phyloP scores from a whole-genome alignment of 2,113 vertebrate genomes.

The Cryptoleucopteryx plumbea region DNA sequence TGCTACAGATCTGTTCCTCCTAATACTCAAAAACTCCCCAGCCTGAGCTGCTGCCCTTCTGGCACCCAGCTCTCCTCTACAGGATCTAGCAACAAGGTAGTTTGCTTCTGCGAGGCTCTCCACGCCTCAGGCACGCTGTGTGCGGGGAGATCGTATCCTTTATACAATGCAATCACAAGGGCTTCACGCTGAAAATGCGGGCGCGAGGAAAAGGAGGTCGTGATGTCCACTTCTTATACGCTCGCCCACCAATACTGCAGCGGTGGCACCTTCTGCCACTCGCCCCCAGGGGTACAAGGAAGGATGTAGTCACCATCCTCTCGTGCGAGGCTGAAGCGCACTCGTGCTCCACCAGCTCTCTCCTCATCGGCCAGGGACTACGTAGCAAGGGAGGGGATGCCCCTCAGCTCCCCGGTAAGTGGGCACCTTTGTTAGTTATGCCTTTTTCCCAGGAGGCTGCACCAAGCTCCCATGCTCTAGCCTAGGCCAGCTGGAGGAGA shows the following conservation, averaged over 20 bases:
- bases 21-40: background rate
- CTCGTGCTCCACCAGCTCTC: background rate
- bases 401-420: background rate
- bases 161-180: background rate
- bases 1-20: background rate
- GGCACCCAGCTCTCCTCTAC: background rate
- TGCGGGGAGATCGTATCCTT: background rate
- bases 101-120: background rate
- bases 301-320: background rate
- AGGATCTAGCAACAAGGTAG: background rate
- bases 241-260: rapidly evolving
- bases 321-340: background rate
- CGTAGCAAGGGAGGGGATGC: background rate
- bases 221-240: rapidly evolving
- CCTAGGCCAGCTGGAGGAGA: background rate
- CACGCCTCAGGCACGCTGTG: background rate
- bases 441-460: background rate
- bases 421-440: rapidly evolving
- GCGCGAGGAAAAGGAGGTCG: background rate
- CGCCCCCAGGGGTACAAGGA: background rate
- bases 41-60: background rate
- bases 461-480: background rate
- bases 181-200: background rate
- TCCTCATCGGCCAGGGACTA: background rate
- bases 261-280: background rate